These are phyloP conservation scores for Strigamia crassipes DNA, from an alignment of 2,888 invertebrate species.

Conservation along the genomic window DNA sequence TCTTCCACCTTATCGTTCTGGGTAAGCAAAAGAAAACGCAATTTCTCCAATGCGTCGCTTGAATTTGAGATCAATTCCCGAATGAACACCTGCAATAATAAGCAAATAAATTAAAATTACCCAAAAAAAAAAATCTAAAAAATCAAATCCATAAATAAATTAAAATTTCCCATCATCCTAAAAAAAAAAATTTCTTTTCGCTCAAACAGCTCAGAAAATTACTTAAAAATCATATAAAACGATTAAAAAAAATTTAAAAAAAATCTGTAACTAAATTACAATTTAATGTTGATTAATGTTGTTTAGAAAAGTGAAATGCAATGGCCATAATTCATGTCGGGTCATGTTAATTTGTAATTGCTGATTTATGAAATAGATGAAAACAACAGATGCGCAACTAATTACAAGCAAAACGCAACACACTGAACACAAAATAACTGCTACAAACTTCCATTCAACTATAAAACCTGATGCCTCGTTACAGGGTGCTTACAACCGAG, in stretches of 20 bases:
- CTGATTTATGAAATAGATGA: background rate
- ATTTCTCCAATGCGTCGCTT: conserved; percentile 95
- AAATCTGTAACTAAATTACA: background rate
- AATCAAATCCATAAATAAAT: background rate
- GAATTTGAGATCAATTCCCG: conserved; percentile 95
- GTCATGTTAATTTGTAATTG: conserved; percentile 23
- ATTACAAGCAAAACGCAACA: conserved; percentile 5
- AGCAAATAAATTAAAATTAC: background rate
- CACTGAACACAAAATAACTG: background rate
- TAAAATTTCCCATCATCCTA: background rate
- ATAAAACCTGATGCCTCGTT: conserved; percentile 1
- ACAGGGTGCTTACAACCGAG: background rate
- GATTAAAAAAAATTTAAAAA: conserved; percentile 27
- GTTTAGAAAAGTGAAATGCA: conserved; percentile 10
- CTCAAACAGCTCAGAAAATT: background rate
- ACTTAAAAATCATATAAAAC: background rate
- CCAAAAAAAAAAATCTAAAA: background rate
- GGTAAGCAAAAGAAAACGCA: conserved; percentile 75
- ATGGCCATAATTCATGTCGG: conserved; percentile 7
- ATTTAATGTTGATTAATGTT: conserved; percentile 5
- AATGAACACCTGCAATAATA: conserved; percentile 77
- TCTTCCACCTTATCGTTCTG: conserved; percentile 62
- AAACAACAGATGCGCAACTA: conserved; percentile 2
- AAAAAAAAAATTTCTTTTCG: background rate
- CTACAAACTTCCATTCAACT: conserved; percentile 25